phyloP scores from a whole-genome alignment of 2,797 vertebrate genomes.

The Gallirallus australis region DNA sequence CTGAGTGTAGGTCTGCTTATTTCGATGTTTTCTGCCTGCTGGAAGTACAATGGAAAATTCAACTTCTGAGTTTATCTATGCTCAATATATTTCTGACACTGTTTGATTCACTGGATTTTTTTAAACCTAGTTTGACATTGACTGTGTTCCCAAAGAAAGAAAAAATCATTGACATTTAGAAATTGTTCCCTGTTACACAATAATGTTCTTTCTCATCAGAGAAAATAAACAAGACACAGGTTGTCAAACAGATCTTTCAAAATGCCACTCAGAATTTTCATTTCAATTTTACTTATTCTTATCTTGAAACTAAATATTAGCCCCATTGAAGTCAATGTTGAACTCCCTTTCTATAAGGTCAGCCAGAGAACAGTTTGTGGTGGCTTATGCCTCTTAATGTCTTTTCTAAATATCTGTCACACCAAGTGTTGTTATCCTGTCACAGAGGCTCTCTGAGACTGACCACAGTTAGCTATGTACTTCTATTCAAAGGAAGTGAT shows the following conservation, averaged over 20 bases:
- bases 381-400: neutral
- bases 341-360: slow-evolving; percentile 4
- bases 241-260: slow-evolving; percentile 62
- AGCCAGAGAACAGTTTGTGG: neutral
- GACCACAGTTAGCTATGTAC: neutral
- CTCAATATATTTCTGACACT: neutral
- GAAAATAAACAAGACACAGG: slow-evolving; percentile 53
- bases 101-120: neutral
- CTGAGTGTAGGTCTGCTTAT: neutral
- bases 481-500: neutral
- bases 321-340: neutral
- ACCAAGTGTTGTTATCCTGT: neutral
- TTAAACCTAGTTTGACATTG: slow-evolving; percentile 21
- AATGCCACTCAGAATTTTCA: slow-evolving; percentile 59
- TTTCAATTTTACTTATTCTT: slow-evolving; percentile 50
- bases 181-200: slow-evolving; percentile 40
- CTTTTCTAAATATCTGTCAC: neutral
- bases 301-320: slow-evolving; percentile 33
- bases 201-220: slow-evolving; percentile 52
- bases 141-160: neutral
- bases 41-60: neutral
- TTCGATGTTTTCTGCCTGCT: neutral
- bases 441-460: neutral
- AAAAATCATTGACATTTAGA: slow-evolving; percentile 61
- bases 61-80: neutral